Percentiles rank a stretch among this genome's conserved stretches.
Evolutionary conservation across 1,140 invertebrate genomes (phyloP).

Genomic region (Nephotettix cincticeps): DNA sequence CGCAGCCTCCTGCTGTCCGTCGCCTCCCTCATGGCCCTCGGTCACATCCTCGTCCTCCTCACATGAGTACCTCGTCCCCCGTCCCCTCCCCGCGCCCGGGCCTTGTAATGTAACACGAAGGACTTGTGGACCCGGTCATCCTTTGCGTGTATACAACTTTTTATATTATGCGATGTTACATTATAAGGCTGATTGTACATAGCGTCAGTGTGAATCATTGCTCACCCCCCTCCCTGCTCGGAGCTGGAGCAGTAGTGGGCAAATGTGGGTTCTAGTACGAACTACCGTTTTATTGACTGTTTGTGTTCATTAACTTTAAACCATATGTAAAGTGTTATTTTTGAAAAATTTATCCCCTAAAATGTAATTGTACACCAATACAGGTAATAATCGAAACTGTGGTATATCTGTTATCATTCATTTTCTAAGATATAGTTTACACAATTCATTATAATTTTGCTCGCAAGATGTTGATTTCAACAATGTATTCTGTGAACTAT

Average conservation of each 20-base stretch:
- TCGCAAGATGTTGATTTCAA: no score
- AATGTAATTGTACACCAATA: neutral
- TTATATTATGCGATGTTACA: no score
- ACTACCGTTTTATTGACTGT: neutral
- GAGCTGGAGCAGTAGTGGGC: neutral
- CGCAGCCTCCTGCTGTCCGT: slow-evolving; percentile 28
- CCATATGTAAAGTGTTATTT: neutral
- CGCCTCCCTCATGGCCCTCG: slow-evolving; percentile 28
- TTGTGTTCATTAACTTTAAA: neutral
- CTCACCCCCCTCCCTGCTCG: neutral
- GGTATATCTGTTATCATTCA: neutral
- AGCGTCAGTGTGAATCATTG: slow-evolving; percentile 15
- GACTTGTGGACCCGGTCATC: no score
- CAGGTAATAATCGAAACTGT: neutral
- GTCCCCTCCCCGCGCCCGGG: neutral
- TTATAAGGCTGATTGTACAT: slow-evolving; percentile 1
- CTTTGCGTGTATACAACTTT: no score
- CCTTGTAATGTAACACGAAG: slow-evolving; percentile 1
- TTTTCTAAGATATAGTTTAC: no score
- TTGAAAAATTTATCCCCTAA: neutral
- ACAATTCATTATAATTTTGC: no score
- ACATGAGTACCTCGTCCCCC: slow-evolving; percentile 31
- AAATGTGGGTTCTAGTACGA: neutral
- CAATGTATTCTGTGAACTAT: no score
- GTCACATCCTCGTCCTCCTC: slow-evolving; percentile 32